phyloP scores from a whole-genome alignment of 2,113 vertebrate genomes.

The Apodemus speciosus region DNA sequence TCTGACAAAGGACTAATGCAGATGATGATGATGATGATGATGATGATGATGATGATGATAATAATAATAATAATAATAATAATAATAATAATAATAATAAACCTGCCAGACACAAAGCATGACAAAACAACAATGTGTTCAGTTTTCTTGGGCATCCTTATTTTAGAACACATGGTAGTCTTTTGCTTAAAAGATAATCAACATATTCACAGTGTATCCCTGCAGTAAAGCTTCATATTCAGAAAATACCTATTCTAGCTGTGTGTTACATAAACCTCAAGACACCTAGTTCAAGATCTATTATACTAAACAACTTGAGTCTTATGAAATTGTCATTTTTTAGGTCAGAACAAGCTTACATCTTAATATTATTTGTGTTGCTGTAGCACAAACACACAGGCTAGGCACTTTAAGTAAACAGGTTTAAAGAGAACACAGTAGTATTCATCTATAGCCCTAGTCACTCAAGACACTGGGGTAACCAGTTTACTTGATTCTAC shows the following conservation, averaged over 20 bases:
- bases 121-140: not conserved
- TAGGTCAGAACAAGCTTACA: not conserved
- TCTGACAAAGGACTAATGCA: not conserved
- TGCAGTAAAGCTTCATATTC: not conserved
- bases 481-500: not conserved
- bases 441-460: not conserved
- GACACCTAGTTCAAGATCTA: not conserved
- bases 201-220: not conserved
- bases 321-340: not conserved
- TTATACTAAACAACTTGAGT: not conserved
- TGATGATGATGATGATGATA: too few species aligned
- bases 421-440: not conserved
- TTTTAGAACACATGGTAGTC: not conserved
- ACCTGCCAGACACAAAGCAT: not conserved
- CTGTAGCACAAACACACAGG: not conserved
- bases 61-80: not conserved
- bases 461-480: not conserved
- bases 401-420: not conserved
- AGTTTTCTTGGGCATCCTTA: not conserved
- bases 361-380: not conserved
- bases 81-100: not conserved
- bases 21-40: too few species aligned
- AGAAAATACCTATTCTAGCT: not conserved
- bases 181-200: not conserved
- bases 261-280: not conserved